Evolutionary conservation across 2,888 invertebrate species (phyloP).

Genomic region (Hyles lineata): DNA sequence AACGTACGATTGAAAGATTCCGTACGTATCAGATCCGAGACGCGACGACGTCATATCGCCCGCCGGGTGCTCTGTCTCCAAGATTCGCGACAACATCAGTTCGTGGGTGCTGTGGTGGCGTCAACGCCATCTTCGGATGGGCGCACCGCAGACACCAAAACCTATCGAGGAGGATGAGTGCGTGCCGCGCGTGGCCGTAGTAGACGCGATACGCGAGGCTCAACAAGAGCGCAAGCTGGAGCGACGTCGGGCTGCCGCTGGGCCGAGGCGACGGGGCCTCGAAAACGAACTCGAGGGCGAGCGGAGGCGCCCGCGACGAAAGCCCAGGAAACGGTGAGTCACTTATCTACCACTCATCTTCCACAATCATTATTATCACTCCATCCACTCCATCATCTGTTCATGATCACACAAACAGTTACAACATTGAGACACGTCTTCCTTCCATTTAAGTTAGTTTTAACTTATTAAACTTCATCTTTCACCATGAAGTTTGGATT

Average conservation of each 20-base stretch:
- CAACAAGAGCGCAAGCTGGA: constrained; percentile 70
- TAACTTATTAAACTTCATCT: neutral
- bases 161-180: constrained; percentile 74
- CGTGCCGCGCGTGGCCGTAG: constrained; percentile 70
- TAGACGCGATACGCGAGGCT: constrained; percentile 59
- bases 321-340: constrained; percentile 67
- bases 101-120: constrained; percentile 84
- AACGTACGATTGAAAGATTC: constrained; percentile 35
- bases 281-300: constrained; percentile 74
- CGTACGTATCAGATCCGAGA: constrained; percentile 49
- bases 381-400: neutral
- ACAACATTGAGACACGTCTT: neutral
- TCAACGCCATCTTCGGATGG: constrained; percentile 81
- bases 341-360: neutral
- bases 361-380: neutral
- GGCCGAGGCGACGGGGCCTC: constrained; percentile 70
- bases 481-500: too few relatives aligned
- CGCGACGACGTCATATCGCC: constrained; percentile 43
- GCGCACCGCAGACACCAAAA: constrained; percentile 82
- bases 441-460: neutral
- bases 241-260: constrained; percentile 60
- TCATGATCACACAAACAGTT: neutral
- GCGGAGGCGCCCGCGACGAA: constrained; percentile 68
- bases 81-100: constrained; percentile 80
- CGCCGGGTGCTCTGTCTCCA: constrained; percentile 59